Conservation (phyloP, 2,797 vertebrate genomes). For the Melanotaenia boesemani region DNA sequence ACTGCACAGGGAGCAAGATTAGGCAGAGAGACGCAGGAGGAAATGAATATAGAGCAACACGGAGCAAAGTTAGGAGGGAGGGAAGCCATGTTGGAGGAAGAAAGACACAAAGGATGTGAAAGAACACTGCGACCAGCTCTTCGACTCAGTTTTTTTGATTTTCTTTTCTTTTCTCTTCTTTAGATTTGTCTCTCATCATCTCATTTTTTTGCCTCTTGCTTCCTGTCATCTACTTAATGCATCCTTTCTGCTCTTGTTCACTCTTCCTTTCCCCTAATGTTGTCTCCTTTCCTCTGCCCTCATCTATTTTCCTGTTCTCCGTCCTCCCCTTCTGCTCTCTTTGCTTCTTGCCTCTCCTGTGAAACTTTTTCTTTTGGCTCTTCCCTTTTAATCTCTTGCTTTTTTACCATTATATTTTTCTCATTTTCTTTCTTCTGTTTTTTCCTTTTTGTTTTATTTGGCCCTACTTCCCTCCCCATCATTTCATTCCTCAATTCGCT, state of each 20-base stretch:
- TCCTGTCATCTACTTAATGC: conserved; percentile 24
- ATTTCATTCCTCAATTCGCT: too few species aligned
- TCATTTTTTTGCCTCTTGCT: conserved; percentile 27
- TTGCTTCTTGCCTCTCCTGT: neutral
- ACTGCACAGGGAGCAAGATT: conserved; percentile 64
- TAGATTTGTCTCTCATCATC: conserved; percentile 38
- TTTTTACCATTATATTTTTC: neutral
- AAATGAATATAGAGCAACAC: conserved; percentile 49
- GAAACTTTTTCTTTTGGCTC: neutral
- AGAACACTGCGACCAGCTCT: conserved; percentile 47
- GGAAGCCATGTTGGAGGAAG: conserved; percentile 47
- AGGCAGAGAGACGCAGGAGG: conserved; percentile 49
- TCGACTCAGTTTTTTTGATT: conserved; percentile 37
- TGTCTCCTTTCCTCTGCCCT: conserved; percentile 5
- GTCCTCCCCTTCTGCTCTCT: neutral
- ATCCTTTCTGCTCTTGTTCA: conserved; percentile 10
- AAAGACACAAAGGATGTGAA: conserved; percentile 57
- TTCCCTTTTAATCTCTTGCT: neutral
- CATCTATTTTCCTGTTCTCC: conserved; percentile 1
- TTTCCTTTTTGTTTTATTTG: neutral
- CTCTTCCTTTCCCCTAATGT: conserved; percentile 9
- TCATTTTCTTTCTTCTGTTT: conserved; percentile 1
- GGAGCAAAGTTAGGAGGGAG: conserved; percentile 48
- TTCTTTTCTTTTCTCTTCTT: conserved; percentile 11
- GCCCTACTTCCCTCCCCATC: too few species aligned